These are phyloP conservation scores for Cheilosia variabilis DNA, from an alignment of 2,888 invertebrate species.

Conservation along the genomic window DNA sequence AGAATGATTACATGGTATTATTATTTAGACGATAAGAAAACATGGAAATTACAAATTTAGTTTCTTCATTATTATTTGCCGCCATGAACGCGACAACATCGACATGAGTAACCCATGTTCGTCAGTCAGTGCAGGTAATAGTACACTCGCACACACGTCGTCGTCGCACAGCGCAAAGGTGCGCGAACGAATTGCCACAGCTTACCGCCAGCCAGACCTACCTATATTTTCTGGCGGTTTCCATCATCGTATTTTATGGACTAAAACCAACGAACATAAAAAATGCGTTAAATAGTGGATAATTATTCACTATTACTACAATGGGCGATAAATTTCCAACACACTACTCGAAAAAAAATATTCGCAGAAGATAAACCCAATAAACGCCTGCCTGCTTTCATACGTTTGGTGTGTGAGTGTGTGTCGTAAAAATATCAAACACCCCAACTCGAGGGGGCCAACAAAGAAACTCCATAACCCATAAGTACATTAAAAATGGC, in stretches of 20 bases:
- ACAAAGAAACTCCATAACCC: slow-evolving; percentile 69
- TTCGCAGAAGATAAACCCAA: slow-evolving; percentile 65
- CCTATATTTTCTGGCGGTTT: slow-evolving; percentile 73
- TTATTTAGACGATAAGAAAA: slow-evolving; percentile 72
- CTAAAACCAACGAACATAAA: slow-evolving; percentile 72
- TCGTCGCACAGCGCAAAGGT: slow-evolving; percentile 29
- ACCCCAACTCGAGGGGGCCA: slow-evolving; percentile 26
- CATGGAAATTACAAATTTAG: slow-evolving; percentile 64
- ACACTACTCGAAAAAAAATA: slow-evolving; percentile 48
- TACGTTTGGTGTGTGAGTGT: slow-evolving; percentile 37
- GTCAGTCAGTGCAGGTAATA: slow-evolving; percentile 1
- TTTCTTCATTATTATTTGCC: slow-evolving; percentile 62
- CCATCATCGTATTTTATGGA: slow-evolving; percentile 73
- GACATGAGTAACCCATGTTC: slow-evolving; percentile 55
- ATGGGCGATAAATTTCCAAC: slow-evolving; percentile 74
- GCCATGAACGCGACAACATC: slow-evolving; percentile 28
- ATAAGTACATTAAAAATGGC: slow-evolving; percentile 68
- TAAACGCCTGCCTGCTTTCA: slow-evolving; percentile 54
- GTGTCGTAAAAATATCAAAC: slow-evolving; percentile 53
- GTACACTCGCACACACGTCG: not conserved
- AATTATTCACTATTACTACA: slow-evolving; percentile 76
- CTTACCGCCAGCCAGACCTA: slow-evolving; percentile 43
- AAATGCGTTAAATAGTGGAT: slow-evolving; percentile 75
- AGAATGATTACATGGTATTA: slow-evolving; percentile 68
- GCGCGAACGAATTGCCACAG: slow-evolving; percentile 49